Conservation (phyloP, 2,888 invertebrate species). For the Hanleya hanleyi region DNA sequence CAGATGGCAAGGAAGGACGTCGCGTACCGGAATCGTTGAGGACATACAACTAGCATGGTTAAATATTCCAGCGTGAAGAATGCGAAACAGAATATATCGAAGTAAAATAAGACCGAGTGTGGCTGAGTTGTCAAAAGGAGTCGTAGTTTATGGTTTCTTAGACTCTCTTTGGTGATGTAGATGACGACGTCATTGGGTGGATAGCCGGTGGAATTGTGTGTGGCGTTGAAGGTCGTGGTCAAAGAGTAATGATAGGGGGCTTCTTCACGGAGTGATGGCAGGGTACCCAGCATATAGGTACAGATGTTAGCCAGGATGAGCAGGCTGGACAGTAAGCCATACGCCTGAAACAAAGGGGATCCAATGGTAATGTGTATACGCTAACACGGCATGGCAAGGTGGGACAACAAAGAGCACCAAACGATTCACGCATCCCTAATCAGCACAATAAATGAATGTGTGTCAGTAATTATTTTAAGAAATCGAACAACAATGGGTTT, state of each 20-base stretch:
- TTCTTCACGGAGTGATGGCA: background rate
- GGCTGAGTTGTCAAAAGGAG: conserved; percentile 2
- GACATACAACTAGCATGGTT: background rate
- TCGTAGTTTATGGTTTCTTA: background rate
- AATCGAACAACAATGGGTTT: no score
- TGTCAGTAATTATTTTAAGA: no score
- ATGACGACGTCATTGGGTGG: background rate
- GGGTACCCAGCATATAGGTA: background rate
- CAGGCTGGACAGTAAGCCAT: background rate
- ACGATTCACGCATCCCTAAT: no score
- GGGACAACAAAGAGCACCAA: no score
- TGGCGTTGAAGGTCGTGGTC: background rate
- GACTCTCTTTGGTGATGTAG: background rate
- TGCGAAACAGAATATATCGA: conserved; percentile 15
- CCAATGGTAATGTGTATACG: no score
- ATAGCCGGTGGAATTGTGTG: background rate
- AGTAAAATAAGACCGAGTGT: conserved; percentile 13
- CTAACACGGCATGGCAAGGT: no score
- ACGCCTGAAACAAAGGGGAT: no score
- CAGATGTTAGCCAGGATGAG: background rate
- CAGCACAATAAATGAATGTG: no score
- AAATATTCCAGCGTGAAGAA: background rate
- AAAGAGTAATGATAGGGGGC: background rate
- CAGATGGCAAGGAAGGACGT: background rate
- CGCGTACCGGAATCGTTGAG: background rate